Evolutionary conservation across 2,888 invertebrate species (phyloP).

Genomic region (Orgyia antiqua): DNA sequence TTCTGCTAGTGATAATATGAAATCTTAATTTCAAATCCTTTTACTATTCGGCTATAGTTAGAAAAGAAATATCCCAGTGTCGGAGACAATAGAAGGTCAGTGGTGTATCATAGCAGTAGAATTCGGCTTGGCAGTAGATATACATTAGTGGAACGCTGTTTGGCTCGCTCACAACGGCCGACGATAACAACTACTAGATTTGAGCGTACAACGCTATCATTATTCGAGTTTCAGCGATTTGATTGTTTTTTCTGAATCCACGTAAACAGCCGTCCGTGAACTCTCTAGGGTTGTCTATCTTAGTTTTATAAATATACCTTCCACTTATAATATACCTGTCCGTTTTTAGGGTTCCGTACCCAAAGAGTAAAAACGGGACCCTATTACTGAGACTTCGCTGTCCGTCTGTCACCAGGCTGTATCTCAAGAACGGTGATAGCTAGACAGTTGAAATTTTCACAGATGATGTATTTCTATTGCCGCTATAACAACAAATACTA

Average conservation of each 20-base stretch:
- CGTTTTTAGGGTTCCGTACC: too few species aligned
- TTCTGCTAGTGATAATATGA: too few species aligned
- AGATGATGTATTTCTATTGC: too few species aligned
- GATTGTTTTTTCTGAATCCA: constrained; percentile 15
- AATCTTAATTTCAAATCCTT: too few species aligned
- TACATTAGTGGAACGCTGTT: constrained; percentile 49
- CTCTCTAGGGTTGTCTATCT: constrained; percentile 13
- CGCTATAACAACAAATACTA: too few species aligned
- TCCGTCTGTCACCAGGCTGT: too few species aligned
- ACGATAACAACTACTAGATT: constrained; percentile 27
- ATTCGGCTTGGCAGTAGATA: constrained; percentile 63
- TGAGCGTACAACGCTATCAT: constrained; percentile 20
- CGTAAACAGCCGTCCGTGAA: constrained; percentile 16
- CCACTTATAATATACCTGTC: too few species aligned
- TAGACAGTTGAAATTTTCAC: too few species aligned
- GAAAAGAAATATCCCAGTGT: constrained; percentile 44
- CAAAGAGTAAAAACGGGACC: too few species aligned
- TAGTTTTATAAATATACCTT: too few species aligned
- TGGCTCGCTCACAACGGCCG: constrained; percentile 57
- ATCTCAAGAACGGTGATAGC: too few species aligned
- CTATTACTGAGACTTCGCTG: too few species aligned
- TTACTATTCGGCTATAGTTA: constrained; percentile 25
- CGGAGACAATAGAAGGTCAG: constrained; percentile 68
- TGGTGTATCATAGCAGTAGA: constrained; percentile 63
- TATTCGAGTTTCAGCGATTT: constrained; percentile 24